Base-by-base conservation (phyloP, 2,888 invertebrate genomes). In the Xestia xanthographa region DNA sequence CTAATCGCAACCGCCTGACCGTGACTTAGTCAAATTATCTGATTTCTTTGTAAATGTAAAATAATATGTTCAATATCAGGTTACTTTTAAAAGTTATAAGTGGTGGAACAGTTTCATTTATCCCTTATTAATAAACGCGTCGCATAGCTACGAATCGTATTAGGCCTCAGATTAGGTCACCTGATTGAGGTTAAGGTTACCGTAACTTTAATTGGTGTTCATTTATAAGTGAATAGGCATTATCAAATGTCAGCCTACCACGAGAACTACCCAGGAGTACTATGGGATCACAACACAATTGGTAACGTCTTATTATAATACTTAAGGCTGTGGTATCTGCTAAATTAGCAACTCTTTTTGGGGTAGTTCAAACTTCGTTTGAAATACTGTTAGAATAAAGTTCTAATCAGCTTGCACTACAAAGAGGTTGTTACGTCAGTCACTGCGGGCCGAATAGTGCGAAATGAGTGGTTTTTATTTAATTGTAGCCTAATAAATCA, bases 41-140 rank as follows among this genome's bases (percentile, higher is more conserved):
- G 45, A 45, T 29, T 53, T 22, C 17, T 26, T 66, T 45, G 14
- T 20, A 38, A 29, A 22, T 22, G 29, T 72, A 38, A 1, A 62
- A 38, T 62, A 38, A 38, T 38, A 17, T 48, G 12, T n/a, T 72
- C 60, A 60, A 14, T 29, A 62, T 14, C 60, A 38, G 14, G n/a
- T 41, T 62, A 38, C n/a, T 12, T 38, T 72, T 72, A 14, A 41
- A 79, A 80, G 41, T 62, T 38, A 80, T 50, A 26, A 17, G 20
- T 50, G 26, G 26, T 1, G 11, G 17, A 48, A 17, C 11, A 62
- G 29, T 62, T 41, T 11, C 1, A 41, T 6, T 14, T 38, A 71
- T 5, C 9, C 20, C 20, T 58, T 34, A 60, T 34, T 56, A 26
- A 26, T 14, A 56, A 56, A 26, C 14, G 26, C 14, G 14, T 56